These are phyloP conservation scores for Mionectes macconnelli DNA, from an alignment of 2,113 vertebrate genomes.

Conservation along the genomic window DNA sequence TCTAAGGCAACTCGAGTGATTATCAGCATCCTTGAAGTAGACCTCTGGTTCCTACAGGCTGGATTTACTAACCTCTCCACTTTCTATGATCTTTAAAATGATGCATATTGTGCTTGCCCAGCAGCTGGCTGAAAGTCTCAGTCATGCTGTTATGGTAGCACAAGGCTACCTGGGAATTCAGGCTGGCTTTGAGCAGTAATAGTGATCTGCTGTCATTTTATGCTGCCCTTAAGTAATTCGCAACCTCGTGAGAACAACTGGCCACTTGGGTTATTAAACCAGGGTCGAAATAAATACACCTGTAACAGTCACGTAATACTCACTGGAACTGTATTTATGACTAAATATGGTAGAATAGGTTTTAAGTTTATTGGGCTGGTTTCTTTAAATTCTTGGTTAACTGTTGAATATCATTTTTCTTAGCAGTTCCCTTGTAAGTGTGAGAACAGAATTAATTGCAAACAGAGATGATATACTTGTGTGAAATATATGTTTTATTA, in stretches of 20 bases:
- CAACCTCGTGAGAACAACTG: neutral
- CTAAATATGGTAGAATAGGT: neutral
- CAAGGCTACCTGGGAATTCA: neutral
- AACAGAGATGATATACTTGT: neutral
- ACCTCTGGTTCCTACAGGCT: neutral
- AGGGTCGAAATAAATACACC: neutral
- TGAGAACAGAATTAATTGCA: neutral
- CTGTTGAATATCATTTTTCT: neutral
- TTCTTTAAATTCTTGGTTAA: neutral
- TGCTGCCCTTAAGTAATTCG: neutral
- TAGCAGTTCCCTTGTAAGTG: neutral
- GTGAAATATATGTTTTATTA: neutral
- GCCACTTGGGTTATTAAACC: neutral
- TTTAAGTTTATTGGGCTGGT: neutral
- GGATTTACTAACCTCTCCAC: neutral
- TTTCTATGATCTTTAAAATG: neutral
- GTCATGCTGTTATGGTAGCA: fast-evolving
- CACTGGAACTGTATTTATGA: neutral
- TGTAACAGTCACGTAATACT: neutral
- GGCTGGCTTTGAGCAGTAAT: neutral
- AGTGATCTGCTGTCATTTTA: neutral
- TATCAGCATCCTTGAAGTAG: neutral
- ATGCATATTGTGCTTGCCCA: neutral
- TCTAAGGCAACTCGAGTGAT: neutral
- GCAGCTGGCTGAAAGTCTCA: neutral